These are phyloP conservation scores for Cyrtodaria siliqua DNA, from an alignment of 2,888 invertebrate genomes.

Conservation along the genomic window DNA sequence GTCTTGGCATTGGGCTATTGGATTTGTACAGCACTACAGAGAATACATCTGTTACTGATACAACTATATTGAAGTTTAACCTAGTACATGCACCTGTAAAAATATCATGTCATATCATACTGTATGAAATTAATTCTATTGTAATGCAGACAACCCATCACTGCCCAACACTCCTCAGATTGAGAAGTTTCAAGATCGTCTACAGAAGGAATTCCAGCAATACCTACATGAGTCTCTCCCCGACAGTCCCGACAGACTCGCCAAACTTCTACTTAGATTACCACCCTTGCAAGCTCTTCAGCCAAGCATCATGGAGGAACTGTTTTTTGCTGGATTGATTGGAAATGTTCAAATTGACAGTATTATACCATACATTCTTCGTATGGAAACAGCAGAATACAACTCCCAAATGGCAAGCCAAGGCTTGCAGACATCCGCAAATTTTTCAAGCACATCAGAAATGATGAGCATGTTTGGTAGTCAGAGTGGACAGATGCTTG, in stretches of 20 bases:
- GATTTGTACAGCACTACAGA: too few species aligned
- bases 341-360: conserved; percentile 98
- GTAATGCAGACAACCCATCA: conserved; percentile 88
- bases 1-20: too few species aligned
- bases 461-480: conserved; percentile 13
- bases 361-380: conserved; percentile 96
- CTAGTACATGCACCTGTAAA: too few species aligned
- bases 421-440: conserved; percentile 54
- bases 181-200: conserved; percentile 89
- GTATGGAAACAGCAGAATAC: conserved; percentile 87
- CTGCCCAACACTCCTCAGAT: conserved; percentile 87
- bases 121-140: too few species aligned
- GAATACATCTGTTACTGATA: too few species aligned
- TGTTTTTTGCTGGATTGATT: conserved; percentile 96
- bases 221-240: conserved; percentile 73
- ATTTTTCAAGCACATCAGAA: conserved; percentile 13
- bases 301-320: conserved; percentile 96
- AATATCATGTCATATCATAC: too few species aligned
- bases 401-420: conserved; percentile 82
- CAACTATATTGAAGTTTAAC: too few species aligned
- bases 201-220: conserved; percentile 88
- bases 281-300: conserved; percentile 85
- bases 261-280: conserved; percentile 91
- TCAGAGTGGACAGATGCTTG: conserved; percentile 3
- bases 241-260: conserved; percentile 94